Evolutionary conservation across 2,113 vertebrate genomes (phyloP), one percentile per base, ranked within the genome.

Genomic region (Phalacrocorax pelagicus): DNA sequence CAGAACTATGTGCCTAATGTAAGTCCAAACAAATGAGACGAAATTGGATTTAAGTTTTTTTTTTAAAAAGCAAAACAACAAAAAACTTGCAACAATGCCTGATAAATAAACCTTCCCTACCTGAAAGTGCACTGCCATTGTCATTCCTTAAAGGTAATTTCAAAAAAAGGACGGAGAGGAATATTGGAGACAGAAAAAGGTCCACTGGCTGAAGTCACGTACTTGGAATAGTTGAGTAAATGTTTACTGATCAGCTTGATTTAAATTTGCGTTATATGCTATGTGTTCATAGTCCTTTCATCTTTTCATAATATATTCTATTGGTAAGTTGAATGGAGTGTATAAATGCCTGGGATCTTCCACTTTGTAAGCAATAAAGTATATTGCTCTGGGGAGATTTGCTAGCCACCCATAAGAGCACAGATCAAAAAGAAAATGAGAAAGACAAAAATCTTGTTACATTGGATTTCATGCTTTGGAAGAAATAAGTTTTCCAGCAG

Each of bases 1-100:
- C 95, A 98, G 98, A 87, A 97, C 96, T 20, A 51, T 84, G 4
- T 95, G 62, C 70, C 46, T 95, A 47, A 92, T 54, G 99, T 99
- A 98, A 98, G 99, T 99, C 69, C 14, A 20, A 92, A 84, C 75
- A 69, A 65, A 66, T 44, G 32, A 95, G 67, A 51, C 86, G 40
- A 58, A 49, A 40, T 17, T 81, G 32, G n/a, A 24, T 52, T 79
- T 26, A 79, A 91, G 57, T 58, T 65, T 54, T 58, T 65, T 54
- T 30, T 91, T 75, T 54, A 23, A 38, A 29, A 84, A 62, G 42
- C 12, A 4, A 59, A 59, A 36, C 57, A 65, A 8, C 61, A 46
- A 36, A 26, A 40, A 14, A 2, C 2, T 38, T 38, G 38, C 10
- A 83, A 27, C n/a, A 38, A 4, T 46, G 34, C 18, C 16, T 88